Base-by-base conservation (phyloP, 2,888 invertebrate species). In the Lordiphosa andalusiaca region DNA sequence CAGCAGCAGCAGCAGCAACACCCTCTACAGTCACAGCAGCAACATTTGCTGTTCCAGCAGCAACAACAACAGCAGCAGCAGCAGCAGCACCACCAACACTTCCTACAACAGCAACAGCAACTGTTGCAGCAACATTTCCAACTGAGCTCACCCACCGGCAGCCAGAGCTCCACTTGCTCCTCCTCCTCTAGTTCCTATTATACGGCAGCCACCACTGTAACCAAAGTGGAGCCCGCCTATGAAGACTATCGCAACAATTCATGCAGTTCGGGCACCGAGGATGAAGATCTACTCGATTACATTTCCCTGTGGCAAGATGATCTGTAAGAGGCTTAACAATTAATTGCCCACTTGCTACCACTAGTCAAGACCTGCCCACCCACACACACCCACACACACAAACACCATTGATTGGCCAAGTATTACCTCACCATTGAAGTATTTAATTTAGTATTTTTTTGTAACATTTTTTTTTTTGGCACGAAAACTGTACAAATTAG, bases 271-370 rank as follows among this genome's bases (percentile, higher is more conserved):
- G 94, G 94, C 82, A 94, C 95, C 12, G 96, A 96, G 89, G 96
- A 96, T 87, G 96, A 97, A 88, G 96, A 96, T 86, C 92, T 97
- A 13, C 92, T 97, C 40, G 96, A 97, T 69, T 89, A 88, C 63
- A 89, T 88, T 50, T 88, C 88, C 3, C 61, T 86, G 52, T 88
- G 88, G 88, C 89, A 88, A 73, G 88, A 88, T 37, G 88, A 88
- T 41, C 72, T 86, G 36, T 88, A 65, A 65, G 16, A 7, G 16
- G 0, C 10, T 6, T 5, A 23, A 23, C 21, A 16, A 16, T 16
- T 16, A 4, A 9, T n/a, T 9, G 2, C 16, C 6, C 33, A 2
- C n/a, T 21, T 13, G 10, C 39, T n/a, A 30, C 12, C 16, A n/a
- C 53, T 56, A 50, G 59, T 66, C 62, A 61, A 44, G 55, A 40